phyloP scores from a whole-genome alignment of 1,140 invertebrate species.

The Conus betulinus region DNA sequence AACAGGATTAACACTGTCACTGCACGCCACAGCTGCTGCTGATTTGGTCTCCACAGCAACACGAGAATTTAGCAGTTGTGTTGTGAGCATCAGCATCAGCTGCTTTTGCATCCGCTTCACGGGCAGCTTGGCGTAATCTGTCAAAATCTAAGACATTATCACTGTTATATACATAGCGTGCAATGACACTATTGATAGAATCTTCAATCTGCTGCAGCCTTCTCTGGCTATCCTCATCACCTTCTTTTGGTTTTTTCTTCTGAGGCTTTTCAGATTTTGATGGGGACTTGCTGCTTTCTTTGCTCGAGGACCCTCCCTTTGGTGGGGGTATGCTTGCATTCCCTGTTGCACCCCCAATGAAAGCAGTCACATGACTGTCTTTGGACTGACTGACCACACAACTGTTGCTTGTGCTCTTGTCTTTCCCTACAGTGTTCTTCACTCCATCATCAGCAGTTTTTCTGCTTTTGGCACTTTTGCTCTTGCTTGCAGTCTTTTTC shows the following conservation, averaged over 20 bases:
- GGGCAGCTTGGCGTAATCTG: constrained; percentile 34
- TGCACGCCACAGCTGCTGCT: not conserved
- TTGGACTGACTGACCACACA: not conserved
- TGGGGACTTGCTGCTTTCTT: not conserved
- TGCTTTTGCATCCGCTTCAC: constrained; percentile 23
- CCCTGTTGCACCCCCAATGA: not conserved
- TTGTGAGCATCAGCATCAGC: not conserved
- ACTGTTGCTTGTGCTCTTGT: not conserved
- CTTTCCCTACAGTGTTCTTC: not conserved
- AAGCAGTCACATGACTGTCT: not conserved
- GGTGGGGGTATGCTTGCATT: not conserved
- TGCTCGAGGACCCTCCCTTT: not conserved
- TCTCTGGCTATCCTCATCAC: constrained; percentile 34
- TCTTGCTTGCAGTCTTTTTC: constrained; percentile 2
- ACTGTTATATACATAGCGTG: constrained; percentile 42
- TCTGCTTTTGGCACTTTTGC: constrained; percentile 26
- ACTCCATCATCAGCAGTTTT: not conserved
- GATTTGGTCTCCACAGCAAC: not conserved
- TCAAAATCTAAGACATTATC: constrained; percentile 36
- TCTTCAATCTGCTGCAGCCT: constrained; percentile 26
- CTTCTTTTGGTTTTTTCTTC: constrained; percentile 31
- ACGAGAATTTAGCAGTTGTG: not conserved
- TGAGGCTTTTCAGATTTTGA: constrained; percentile 39
- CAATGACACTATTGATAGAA: constrained; percentile 44
- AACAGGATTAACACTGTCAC: constrained; percentile 11